Base-by-base conservation (phyloP, 23 tunicate genomes). In the Trididemnum clinides region DNA sequence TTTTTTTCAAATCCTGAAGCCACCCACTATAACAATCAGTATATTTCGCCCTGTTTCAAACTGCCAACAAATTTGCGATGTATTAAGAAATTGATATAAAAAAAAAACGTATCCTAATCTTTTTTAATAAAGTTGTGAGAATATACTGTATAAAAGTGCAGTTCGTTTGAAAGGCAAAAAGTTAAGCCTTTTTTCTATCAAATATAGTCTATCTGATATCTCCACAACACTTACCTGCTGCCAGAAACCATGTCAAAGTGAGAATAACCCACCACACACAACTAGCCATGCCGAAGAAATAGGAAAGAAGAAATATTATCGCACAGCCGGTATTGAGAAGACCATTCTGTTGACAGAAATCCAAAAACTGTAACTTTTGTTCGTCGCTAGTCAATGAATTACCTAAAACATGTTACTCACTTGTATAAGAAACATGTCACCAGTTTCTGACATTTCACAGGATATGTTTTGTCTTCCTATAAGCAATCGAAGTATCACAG, bases 221-320 rank as follows among this genome's bases (percentile, higher is more conserved):
- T n/a, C 10, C 15, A 44, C 54, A 44, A 44, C 54, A 26, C 87
- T 59, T 51, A 94, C 98, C 98, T 64, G 98, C 98, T 0, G 98
- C 98, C 2, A 94, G 77, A 35, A 89, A 94, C 98, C 98, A 94
- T 25, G 98, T 86, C 64, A 89, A 28, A 4, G 98, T 89, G 23
- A 94, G 65, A 36, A 94, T 87, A 7, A 94, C 90, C 98, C 98
- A 94, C 98, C 98, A 94, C 34, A 89, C 50, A 51, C 73, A 88
- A 57, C 90, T 89, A n/a, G 98, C 98, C 90, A 89, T 89, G 10
- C 91, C 90, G 81, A 94, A 94, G 85, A 89, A 94, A 58, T 89
- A 89, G 1, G 89, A 85, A 1, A 94, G 66, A 21, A 94, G 87
- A 58, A 94, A 94, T 19, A 94, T 81, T 31, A 94, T 89, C 26